Percentiles rank a stretch among this genome's conserved stretches.
These are phyloP conservation scores for Neodiprion virginianus DNA, from an alignment of 1,140 invertebrate species.

Conservation along the genomic window DNA sequence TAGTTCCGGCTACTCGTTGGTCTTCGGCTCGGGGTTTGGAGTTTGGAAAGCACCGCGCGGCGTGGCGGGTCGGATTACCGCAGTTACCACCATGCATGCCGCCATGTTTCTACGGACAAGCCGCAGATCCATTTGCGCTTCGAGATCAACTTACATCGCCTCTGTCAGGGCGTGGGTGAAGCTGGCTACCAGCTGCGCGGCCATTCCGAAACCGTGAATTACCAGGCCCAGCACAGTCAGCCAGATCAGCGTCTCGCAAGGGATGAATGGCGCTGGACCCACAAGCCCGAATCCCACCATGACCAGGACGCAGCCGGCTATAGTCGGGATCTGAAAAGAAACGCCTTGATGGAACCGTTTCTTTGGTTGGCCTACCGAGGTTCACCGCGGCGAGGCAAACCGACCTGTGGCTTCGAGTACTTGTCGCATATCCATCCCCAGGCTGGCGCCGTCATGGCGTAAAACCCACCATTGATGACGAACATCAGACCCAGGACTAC, in stretches of 20 bases:
- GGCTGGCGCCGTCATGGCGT: conserved; percentile 79
- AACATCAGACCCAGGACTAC: conserved; percentile 85
- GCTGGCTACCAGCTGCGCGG: conserved; percentile 80
- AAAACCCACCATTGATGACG: conserved; percentile 85
- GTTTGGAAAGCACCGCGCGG: background rate
- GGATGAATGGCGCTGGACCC: conserved; percentile 78
- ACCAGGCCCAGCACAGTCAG: conserved; percentile 73
- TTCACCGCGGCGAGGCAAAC: background rate
- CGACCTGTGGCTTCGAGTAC: conserved; percentile 67
- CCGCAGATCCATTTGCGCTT: background rate
- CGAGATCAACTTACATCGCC: conserved; percentile 67
- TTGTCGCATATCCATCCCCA: conserved; percentile 85
- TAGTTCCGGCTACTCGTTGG: background rate
- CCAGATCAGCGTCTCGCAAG: conserved; percentile 69
- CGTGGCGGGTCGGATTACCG: background rate
- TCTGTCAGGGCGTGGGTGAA: conserved; percentile 82
- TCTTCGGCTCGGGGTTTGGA: background rate
- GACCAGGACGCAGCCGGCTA: conserved; percentile 73
- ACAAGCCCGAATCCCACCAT: conserved; percentile 73
- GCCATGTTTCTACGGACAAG: background rate
- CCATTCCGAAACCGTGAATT: conserved; percentile 80
- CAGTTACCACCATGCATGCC: background rate
- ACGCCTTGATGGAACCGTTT: background rate
- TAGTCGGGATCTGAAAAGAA: conserved; percentile 62
- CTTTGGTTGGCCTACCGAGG: background rate